Percentiles rank a stretch among this genome's conserved stretches.
Conservation (phyloP, 2,113 vertebrate species). For the Nannobrachium achirus region DNA sequence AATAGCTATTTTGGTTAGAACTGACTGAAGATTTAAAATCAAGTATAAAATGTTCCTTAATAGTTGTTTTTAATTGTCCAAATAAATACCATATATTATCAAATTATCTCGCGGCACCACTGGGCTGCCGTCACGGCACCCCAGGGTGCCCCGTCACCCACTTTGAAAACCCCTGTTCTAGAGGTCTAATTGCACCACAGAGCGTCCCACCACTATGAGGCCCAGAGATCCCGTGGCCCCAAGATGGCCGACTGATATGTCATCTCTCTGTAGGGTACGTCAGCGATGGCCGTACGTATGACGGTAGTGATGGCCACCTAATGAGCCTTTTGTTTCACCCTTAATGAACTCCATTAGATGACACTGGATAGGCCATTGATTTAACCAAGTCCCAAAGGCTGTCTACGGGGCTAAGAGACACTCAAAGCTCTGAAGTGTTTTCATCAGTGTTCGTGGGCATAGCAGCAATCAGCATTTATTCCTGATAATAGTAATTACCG, state of each 20-base stretch:
- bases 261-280: conserved; percentile 19
- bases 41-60: too few relatives aligned
- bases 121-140: too few relatives aligned
- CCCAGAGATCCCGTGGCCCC: conserved; percentile 15
- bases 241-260: conserved; percentile 24
- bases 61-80: too few relatives aligned
- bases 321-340: conserved; percentile 26
- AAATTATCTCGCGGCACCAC: too few relatives aligned
- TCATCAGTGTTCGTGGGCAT: background rate
- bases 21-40: too few relatives aligned
- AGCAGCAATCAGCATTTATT: background rate
- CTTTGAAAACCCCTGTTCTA: background rate
- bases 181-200: conserved; percentile 28
- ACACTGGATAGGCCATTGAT: conserved; percentile 12
- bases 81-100: too few relatives aligned
- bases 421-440: background rate
- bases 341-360: conserved; percentile 16
- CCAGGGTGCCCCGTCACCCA: too few relatives aligned
- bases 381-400: background rate
- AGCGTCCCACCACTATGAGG: conserved; percentile 39
- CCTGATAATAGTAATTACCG: too few relatives aligned
- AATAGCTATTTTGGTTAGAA: too few relatives aligned
- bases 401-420: background rate
- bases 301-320: conserved; percentile 7
- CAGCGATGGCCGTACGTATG: background rate